phyloP scores from a whole-genome alignment of 2,888 invertebrate genomes.

The Drosophila prolongata region DNA sequence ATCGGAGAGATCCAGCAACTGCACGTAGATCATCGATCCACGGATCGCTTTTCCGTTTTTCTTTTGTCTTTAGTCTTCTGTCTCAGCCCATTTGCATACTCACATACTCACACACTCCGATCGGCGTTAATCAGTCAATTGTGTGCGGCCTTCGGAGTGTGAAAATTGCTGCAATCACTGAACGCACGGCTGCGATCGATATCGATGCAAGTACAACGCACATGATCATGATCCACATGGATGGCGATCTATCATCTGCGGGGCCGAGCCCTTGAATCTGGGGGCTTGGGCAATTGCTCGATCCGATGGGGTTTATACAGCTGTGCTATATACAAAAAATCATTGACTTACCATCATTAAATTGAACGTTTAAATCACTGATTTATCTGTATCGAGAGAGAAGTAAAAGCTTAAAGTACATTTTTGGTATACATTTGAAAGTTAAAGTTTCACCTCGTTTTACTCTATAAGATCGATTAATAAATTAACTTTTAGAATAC shows the following conservation, averaged over 20 bases:
- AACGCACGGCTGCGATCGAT: constrained; percentile 28
- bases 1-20: constrained; percentile 14
- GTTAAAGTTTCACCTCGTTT: neutral
- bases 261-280: constrained; percentile 41
- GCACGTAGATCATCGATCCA: constrained; percentile 37
- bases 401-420: too few relatives aligned
- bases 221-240: constrained; percentile 18
- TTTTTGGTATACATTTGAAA: too few relatives aligned
- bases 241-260: constrained; percentile 25
- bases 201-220: constrained; percentile 17
- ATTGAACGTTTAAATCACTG: neutral
- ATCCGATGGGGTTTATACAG: neutral
- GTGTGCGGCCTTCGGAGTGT: constrained; percentile 71
- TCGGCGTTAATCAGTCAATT: constrained; percentile 38
- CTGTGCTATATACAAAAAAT: neutral
- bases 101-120: neutral
- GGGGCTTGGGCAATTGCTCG: constrained; percentile 17
- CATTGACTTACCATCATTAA: neutral
- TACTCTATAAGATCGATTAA: too few relatives aligned
- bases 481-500: neutral
- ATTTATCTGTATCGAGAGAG: neutral
- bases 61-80: constrained; percentile 18
- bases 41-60: constrained; percentile 18
- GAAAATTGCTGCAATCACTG: constrained; percentile 71
- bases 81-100: constrained; percentile 40